Conservation (phyloP, 1,140 invertebrate species). For the Saxidomus purpurata region DNA sequence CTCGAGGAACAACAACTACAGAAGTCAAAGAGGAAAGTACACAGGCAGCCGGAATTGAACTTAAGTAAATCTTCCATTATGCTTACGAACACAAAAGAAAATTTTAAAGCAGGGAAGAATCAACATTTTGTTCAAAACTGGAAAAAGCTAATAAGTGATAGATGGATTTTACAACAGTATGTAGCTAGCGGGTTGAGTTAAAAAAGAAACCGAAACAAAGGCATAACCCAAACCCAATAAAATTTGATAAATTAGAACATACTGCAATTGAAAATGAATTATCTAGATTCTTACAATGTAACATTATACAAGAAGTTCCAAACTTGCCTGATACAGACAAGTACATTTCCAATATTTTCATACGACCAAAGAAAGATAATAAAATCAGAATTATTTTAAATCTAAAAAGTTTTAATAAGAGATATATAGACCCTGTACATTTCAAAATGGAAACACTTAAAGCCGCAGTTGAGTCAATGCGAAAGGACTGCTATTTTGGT, state of each 20-base stretch:
- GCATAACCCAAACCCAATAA: not conserved
- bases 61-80: too few species aligned
- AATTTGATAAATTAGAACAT: not conserved
- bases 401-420: not conserved
- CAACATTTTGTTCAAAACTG: not conserved
- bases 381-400: not conserved
- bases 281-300: not conserved
- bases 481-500: not conserved
- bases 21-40: too few species aligned
- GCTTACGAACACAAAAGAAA: too few species aligned
- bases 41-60: too few species aligned
- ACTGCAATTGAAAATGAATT: not conserved
- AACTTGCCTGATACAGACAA: not conserved
- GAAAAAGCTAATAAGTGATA: slow-evolving; percentile 13
- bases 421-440: not conserved
- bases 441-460: slow-evolving; percentile 14
- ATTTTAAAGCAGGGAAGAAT: not conserved
- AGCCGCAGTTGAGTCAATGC: not conserved
- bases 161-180: slow-evolving; percentile 4
- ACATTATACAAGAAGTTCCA: not conserved
- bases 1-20: too few species aligned
- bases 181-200: not conserved
- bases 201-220: not conserved
- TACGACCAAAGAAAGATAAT: not conserved
- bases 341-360: slow-evolving; percentile 25